phyloP scores from a whole-genome alignment of 2,113 vertebrate species.

The Nothoprocta pentlandii region DNA sequence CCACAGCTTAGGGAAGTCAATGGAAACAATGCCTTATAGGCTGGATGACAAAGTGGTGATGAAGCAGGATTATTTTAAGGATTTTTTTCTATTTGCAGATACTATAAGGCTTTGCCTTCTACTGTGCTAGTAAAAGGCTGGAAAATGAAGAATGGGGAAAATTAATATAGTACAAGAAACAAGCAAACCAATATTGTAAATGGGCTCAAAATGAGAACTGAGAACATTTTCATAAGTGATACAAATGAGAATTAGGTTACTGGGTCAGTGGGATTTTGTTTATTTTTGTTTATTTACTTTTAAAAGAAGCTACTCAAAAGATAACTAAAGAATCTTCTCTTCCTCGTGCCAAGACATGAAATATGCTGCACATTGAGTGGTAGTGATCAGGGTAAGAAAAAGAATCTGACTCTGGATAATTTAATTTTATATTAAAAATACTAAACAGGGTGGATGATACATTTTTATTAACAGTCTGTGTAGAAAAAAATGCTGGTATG shows the following conservation, averaged over 20 bases:
- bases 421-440: neutral
- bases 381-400: neutral
- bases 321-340: neutral
- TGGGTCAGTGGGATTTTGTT: neutral
- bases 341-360: neutral
- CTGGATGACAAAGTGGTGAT: conserved; percentile 55
- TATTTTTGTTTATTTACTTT: neutral
- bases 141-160: neutral
- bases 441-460: neutral
- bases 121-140: neutral
- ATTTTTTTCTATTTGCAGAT: conserved; percentile 18
- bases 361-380: neutral
- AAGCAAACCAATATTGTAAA: neutral
- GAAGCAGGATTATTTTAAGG: conserved; percentile 66
- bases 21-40: conserved; percentile 32
- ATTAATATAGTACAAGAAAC: neutral
- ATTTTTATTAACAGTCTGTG: neutral
- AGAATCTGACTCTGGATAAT: neutral
- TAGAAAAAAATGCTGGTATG: neutral
- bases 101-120: neutral
- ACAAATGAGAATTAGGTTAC: conserved; percentile 15
- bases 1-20: conserved; percentile 49
- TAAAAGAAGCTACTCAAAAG: neutral
- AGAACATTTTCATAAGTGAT: neutral
- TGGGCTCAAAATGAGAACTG: neutral